phyloP scores from a whole-genome alignment of 2,797 vertebrate genomes.

The Ceryle rudis region DNA sequence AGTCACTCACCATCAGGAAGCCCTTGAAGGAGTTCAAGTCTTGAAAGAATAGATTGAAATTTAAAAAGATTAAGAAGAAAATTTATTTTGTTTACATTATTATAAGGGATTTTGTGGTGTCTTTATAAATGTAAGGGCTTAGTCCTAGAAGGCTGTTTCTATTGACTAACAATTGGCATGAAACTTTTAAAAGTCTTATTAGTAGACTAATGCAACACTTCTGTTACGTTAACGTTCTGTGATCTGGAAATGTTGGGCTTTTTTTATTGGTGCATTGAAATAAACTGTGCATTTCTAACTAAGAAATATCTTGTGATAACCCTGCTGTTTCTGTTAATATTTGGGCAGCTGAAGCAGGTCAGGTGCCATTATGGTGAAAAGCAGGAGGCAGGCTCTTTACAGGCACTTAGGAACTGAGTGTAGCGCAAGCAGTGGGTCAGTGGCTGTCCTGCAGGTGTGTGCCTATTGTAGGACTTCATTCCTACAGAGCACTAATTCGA shows the following conservation, averaged over 20 bases:
- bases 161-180: constrained; percentile 74
- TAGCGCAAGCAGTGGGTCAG: background rate
- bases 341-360: background rate
- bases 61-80: constrained; percentile 77
- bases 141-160: constrained; percentile 76
- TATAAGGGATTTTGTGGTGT: constrained; percentile 81
- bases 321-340: constrained; percentile 9
- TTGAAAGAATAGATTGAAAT: constrained; percentile 80
- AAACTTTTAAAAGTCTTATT: constrained; percentile 70
- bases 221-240: constrained; percentile 79
- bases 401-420: accelerated
- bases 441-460: accelerated
- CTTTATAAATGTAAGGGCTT: constrained; percentile 76
- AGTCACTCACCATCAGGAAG: constrained; percentile 85
- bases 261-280: constrained; percentile 78
- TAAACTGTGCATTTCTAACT: constrained; percentile 81
- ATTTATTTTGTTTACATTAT: constrained; percentile 84
- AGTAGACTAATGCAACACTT: constrained; percentile 75
- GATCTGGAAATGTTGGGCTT: constrained; percentile 73
- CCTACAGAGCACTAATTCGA: accelerated
- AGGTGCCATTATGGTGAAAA: accelerated
- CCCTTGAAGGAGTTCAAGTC: constrained; percentile 81
- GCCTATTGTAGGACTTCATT: background rate
- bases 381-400: background rate
- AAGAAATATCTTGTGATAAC: constrained; percentile 63